Evolutionary conservation across 2,888 invertebrate genomes (phyloP).

Genomic region (Pseudococcus viburni): DNA sequence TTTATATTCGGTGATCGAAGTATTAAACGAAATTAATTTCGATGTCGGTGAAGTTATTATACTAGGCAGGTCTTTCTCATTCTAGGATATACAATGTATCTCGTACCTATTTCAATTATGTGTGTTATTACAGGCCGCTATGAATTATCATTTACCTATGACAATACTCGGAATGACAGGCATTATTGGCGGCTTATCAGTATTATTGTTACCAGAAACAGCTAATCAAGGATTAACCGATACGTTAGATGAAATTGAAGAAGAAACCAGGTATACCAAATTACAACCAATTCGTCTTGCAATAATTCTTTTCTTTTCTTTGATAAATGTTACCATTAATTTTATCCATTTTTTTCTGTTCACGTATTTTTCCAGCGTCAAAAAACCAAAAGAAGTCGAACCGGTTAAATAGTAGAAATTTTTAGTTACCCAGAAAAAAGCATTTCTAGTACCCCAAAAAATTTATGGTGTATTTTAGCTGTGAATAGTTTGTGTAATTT

Average conservation of each 20-base stretch:
- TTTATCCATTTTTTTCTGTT: neutral
- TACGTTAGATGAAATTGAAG: conserved; percentile 71
- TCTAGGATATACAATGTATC: neutral
- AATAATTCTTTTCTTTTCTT: neutral
- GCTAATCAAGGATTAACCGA: conserved; percentile 74
- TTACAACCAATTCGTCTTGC: neutral
- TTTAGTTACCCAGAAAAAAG: neutral
- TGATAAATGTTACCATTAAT: neutral
- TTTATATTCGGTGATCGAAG: conserved; percentile 18
- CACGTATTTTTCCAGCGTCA: neutral
- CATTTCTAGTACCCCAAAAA: conserved; percentile 33
- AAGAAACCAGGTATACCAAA: conserved; percentile 67
- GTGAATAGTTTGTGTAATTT: conserved; percentile 28
- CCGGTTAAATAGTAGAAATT: neutral
- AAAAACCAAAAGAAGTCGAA: conserved; percentile 29
- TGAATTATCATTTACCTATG: conserved; percentile 81
- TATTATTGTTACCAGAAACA: conserved; percentile 84
- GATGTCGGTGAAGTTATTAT: neutral
- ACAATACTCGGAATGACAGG: conserved; percentile 80
- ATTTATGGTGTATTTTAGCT: neutral
- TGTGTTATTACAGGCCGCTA: conserved; percentile 74
- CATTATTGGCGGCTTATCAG: conserved; percentile 80
- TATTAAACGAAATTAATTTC: conserved; percentile 10
- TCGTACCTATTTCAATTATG: neutral
- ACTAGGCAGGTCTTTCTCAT: neutral